Base-by-base conservation (phyloP, 2,797 vertebrate genomes). In the Esox masquinongy region DNA sequence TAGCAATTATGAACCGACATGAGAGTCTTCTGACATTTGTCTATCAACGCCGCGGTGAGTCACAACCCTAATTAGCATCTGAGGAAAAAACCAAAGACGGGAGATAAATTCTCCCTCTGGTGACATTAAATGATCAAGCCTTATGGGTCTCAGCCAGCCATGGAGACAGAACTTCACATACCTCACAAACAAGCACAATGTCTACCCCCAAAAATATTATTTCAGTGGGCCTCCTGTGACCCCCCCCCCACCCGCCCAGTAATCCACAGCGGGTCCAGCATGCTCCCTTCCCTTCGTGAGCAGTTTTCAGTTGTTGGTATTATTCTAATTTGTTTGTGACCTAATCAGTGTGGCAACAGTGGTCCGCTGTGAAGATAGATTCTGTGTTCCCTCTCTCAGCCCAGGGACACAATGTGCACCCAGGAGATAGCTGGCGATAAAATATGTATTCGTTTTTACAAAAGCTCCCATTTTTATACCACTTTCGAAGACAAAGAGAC, bases 381-480 rank as follows among this genome's bases (percentile, higher is more conserved):
- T 83, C 86, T 47, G 83, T 82, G 77, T 69, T 85, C 82, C 82
- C 76, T 88, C 77, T 67, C 49, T 85, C 85, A 85, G 83, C 78
- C 77, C 47, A 24, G 77, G 77, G 72, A 80, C 73, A 43, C 80
- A 78, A 82, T 77, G 68, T 90, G 87, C 88, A 88, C 87, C 84
- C 84, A 78, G 88, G 85, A 93, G 92, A 94, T 93, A 92, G 85
- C 86, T 67, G 36, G 22, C 77, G 87, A 93, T 94, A 92, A 94
- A 94, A 94, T 93, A 93, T 94, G 93, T 93, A 94, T 94, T 94
- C 88, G 86, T 90, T 91, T 87, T 80, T 77, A 78, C 76, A 80
- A 79, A 81, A 85, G 82, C 79, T 79, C 80, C 76, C 79, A 83
- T 86, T 83, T 84, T 83, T 81, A 84, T 83, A 86, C 80, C 82